Base-by-base conservation (phyloP, 1,140 invertebrate genomes). In the Hirudo medicinalis region DNA sequence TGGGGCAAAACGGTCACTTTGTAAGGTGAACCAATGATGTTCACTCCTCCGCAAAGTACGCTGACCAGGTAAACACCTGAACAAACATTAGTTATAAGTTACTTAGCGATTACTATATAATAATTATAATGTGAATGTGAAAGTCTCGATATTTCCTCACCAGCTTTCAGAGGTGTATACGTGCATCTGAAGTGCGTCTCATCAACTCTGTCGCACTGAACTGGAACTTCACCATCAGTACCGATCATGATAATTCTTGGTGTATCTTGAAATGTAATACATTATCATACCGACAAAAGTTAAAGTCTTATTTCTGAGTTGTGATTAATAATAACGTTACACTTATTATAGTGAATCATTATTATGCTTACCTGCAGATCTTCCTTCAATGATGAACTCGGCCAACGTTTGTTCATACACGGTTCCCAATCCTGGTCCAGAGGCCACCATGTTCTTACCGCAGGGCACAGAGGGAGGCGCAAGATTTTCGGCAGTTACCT, bases 341-440 rank as follows among this genome's bases (percentile, higher is more conserved):
- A 49, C 3, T 49, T 49, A 11, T 49, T 49, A 49, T 49, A 49
- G 43, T 49, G 11, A 15, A 15, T 13, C 43, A 2, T 5, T 36
- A 6, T n/a, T 6, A 36, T 36, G 32, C 13, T 49, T 17, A 49
- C 43, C 43, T 49, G 9, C 11, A 63, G 22, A 22, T 22, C 22
- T 63, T 32, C 57, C 57, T 25, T 63, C 13, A n/a, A 63, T 63
- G 57, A 63, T 63, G 57, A 63, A 63, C 57, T 63, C 57, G 29
- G 57, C 6, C 22, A 32, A 25, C 15, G 22, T 63, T n/a, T 63
- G 22, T 20, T 63, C 57, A 11, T 63, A 63, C 22, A 63, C 57
- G 22, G 57, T 63, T 13, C 57, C 57, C 8, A 63, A 32, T 15
- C 57, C 57, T 6, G 57, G 57, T 20, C 57, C 57, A 13, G 29